Base-by-base conservation (phyloP, 2,797 vertebrate species). In the Cyclura pinguis region DNA sequence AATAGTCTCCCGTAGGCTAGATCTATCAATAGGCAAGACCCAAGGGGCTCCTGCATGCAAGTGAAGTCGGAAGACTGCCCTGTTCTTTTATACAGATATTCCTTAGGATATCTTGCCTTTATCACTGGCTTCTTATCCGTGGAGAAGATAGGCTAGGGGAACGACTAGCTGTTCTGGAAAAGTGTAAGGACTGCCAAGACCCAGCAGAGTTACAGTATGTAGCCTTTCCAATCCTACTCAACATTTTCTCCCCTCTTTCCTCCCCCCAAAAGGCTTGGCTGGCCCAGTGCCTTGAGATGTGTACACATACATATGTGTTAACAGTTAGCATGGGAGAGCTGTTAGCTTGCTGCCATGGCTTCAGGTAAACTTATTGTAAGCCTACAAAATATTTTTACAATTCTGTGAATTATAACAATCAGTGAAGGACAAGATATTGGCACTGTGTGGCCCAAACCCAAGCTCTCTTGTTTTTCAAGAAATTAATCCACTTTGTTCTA, bases 361-460 rank as follows among this genome's bases (percentile, higher is more conserved):
- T 86, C 59, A 50, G 81, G 91, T 89, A 89, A 91, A 76, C 88
- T 29, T 80, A 83, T 82, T 90, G 72, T 90, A 90, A 88, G 85
- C 85, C 92, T 86, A 4, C 5, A 50, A 55, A 92, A 88, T 93
- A 91, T 64, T 64, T 92, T 69, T 10, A 88, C 85, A 64, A 88
- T 72, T 95, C 92, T 92, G 12, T 94, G 94, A 92, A 91, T 89
- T 94, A 87, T 88, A 88, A 83, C 62, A 93, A 93, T 93, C 93
- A 90, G 90, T 93, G 87, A 32, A 85, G 76, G 80, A 32, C 14
- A 18, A 80, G 24, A 35, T 90, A 87, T 91, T 88, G 91, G 93
- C 92, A 86, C 85, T 35, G 0, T 92, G 92, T 89, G 90, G 86
- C 89, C 74, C 85, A 90, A 50, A 80, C 93, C 91, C 86, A 38